phyloP scores from a whole-genome alignment of 2,888 invertebrate genomes.

The Zootermopsis nevadensis region DNA sequence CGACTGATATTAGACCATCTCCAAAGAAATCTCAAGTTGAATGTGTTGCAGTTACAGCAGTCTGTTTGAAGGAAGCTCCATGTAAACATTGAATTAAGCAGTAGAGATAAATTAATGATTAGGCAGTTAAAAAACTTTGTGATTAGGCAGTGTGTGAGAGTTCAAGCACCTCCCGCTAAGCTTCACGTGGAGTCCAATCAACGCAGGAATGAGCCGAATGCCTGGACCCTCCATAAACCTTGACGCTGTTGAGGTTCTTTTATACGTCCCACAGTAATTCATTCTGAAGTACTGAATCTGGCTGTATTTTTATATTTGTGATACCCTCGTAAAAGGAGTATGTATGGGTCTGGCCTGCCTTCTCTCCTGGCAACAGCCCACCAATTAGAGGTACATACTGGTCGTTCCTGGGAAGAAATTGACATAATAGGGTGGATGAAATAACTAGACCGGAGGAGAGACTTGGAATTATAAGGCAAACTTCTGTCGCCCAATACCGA shows the following conservation, averaged over 20 bases:
- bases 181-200: conserved; percentile 18
- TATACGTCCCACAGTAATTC: neutral
- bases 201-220: conserved; percentile 16
- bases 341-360: neutral
- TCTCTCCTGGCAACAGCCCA: neutral
- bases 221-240: neutral
- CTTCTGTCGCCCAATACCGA: too few species aligned
- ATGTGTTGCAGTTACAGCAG: too few species aligned
- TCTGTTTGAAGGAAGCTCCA: too few species aligned
- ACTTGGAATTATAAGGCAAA: too few species aligned
- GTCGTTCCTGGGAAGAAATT: neutral
- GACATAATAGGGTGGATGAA: neutral
- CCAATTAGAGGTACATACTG: neutral
- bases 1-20: too few species aligned
- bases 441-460: neutral
- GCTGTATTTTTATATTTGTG: neutral
- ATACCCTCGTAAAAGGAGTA: neutral
- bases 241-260: neutral
- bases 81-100: too few species aligned
- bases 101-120: too few species aligned
- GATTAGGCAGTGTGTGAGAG: neutral
- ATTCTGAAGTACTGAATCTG: conserved; percentile 4
- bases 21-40: too few species aligned
- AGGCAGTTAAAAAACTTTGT: neutral
- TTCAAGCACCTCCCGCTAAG: neutral